phyloP scores from a whole-genome alignment of 2,113 vertebrate genomes.

The Pungitius pungitius region DNA sequence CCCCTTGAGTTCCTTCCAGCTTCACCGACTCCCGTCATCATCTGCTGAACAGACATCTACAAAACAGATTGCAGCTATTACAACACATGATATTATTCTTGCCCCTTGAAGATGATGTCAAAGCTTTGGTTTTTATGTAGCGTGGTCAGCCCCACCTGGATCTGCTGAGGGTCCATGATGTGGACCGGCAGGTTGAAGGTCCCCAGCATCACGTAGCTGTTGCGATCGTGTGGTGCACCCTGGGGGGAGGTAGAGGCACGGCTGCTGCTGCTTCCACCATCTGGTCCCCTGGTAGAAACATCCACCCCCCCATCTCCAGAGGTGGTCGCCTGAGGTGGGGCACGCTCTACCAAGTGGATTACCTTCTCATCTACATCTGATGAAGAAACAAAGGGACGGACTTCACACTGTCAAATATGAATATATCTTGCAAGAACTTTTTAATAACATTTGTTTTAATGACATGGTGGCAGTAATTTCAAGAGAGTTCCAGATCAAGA shows the following conservation, averaged over 20 bases:
- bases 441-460: background rate
- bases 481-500: background rate
- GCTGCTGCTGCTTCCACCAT: constrained; percentile 65
- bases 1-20: constrained; percentile 69
- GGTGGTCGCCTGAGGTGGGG: constrained; percentile 84
- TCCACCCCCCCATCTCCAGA: constrained; percentile 75
- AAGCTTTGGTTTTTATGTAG: background rate
- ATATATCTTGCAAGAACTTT: background rate
- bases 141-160: constrained; percentile 61
- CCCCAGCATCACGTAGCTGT: constrained; percentile 90
- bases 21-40: constrained; percentile 79
- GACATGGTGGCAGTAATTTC: no score
- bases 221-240: constrained; percentile 83
- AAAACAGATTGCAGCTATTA: constrained; percentile 4
- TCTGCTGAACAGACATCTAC: constrained; percentile 80
- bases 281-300: constrained; percentile 45
- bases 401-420: background rate
- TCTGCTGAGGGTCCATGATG: constrained; percentile 79
- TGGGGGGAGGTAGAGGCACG: constrained; percentile 74
- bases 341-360: constrained; percentile 88
- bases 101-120: background rate
- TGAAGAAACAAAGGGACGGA: background rate
- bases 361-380: constrained; percentile 89
- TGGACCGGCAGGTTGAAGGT: constrained; percentile 89
- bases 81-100: background rate